Evolutionary conservation across 2,888 invertebrate species (phyloP).

Genomic region (Tuberolachnus salignus): DNA sequence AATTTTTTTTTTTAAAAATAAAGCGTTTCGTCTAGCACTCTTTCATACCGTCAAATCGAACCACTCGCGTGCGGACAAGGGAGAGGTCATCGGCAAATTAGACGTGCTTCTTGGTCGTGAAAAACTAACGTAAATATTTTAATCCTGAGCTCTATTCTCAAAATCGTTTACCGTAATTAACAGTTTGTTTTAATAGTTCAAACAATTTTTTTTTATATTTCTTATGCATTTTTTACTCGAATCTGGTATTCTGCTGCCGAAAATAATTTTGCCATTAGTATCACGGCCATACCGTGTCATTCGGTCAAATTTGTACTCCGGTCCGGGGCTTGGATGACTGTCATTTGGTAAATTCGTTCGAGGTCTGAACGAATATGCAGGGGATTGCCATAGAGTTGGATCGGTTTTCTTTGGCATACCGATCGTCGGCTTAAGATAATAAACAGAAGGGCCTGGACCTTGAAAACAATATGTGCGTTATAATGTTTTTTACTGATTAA

Average conservation of each 20-base stretch:
- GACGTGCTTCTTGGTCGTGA: no score
- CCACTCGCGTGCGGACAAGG: no score
- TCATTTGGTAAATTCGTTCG: background rate
- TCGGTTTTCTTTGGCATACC: slow-evolving; percentile 32
- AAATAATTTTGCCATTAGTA: background rate
- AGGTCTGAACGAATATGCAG: slow-evolving; percentile 7
- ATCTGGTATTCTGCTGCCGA: background rate
- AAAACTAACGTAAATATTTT: background rate
- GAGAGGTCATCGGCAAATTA: no score
- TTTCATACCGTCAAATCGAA: no score
- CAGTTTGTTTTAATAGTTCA: no score
- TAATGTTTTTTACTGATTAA: no score
- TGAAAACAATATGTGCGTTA: background rate
- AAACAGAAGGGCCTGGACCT: slow-evolving; percentile 10
- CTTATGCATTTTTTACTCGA: background rate
- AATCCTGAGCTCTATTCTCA: no score
- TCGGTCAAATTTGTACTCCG: background rate
- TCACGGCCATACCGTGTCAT: slow-evolving; percentile 3
- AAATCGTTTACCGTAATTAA: no score
- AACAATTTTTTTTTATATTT: no score
- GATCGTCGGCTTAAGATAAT: slow-evolving; percentile 7
- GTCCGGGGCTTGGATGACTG: slow-evolving; percentile 9
- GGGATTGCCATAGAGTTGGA: slow-evolving; percentile 16
- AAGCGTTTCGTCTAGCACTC: no score
- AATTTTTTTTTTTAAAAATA: no score